A percentile compares a stretch with the other conserved stretches of the same genome.
phyloP scores from a whole-genome alignment of 2,113 vertebrate genomes.

The Oenanthe oenanthe region DNA sequence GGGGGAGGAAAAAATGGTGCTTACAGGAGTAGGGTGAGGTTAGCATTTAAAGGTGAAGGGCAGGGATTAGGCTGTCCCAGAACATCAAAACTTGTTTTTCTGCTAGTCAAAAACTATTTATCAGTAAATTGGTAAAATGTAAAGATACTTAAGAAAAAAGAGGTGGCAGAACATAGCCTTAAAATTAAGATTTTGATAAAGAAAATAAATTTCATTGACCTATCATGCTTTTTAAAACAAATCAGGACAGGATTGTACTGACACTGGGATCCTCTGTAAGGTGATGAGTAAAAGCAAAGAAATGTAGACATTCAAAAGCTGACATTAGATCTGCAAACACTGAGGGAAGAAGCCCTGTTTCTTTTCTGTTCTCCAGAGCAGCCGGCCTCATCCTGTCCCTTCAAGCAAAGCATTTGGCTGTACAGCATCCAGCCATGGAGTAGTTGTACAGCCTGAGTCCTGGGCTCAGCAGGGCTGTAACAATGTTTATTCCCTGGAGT shows the following conservation, averaged over 20 bases:
- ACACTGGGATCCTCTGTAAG: background rate
- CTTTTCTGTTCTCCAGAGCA: background rate
- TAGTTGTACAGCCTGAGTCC: background rate
- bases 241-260: background rate
- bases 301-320: background rate
- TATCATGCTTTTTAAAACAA: fast-evolving
- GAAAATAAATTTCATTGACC: background rate
- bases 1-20: fast-evolving
- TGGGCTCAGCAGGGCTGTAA: background rate
- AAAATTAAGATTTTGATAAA: background rate
- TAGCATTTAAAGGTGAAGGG: background rate
- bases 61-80: background rate
- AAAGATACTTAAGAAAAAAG: background rate
- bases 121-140: background rate
- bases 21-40: fast-evolving
- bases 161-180: fast-evolving
- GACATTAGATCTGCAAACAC: background rate
- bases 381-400: background rate
- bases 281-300: background rate
- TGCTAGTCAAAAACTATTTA: background rate
- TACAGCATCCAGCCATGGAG: fast-evolving
- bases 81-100: background rate
- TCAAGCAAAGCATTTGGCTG: fast-evolving
- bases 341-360: background rate
- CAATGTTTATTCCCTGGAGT: background rate